phyloP scores from a whole-genome alignment of 2,797 vertebrate species.

The Ficedula albicollis region DNA sequence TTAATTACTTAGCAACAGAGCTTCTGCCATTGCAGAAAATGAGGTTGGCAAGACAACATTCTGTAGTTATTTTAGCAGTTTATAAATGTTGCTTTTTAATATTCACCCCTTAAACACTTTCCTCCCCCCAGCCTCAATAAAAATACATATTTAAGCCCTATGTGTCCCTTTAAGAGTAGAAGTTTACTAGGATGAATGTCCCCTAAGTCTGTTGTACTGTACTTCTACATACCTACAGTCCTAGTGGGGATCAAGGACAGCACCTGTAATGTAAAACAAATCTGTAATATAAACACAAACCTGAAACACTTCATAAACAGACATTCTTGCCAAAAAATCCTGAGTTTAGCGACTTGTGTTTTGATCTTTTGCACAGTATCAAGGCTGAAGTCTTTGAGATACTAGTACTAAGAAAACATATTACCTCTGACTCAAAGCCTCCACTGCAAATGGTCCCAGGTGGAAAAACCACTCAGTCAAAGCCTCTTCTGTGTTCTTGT shows the following conservation, averaged over 20 bases:
- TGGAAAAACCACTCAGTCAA: not conserved
- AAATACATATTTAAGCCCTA: not conserved
- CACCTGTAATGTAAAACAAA: not conserved
- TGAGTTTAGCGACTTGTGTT: not conserved
- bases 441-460: not conserved
- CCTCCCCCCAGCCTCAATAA: fast-evolving
- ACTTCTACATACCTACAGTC: not conserved
- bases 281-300: not conserved
- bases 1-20: constrained; percentile 40
- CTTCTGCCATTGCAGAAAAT: not conserved
- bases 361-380: not conserved
- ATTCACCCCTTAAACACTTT: not conserved
- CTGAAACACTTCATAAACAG: not conserved
- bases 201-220: not conserved
- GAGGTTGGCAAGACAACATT: not conserved
- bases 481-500: not conserved
- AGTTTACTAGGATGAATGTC: not conserved
- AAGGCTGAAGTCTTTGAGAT: not conserved
- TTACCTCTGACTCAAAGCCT: not conserved
- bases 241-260: not conserved
- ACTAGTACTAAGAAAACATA: not conserved
- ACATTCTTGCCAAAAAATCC: not conserved
- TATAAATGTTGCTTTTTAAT: not conserved
- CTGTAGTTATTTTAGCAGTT: not conserved
- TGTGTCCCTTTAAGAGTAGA: not conserved